phyloP scores from a whole-genome alignment of 2,797 vertebrate genomes.

The Mionectes olivaceus region DNA sequence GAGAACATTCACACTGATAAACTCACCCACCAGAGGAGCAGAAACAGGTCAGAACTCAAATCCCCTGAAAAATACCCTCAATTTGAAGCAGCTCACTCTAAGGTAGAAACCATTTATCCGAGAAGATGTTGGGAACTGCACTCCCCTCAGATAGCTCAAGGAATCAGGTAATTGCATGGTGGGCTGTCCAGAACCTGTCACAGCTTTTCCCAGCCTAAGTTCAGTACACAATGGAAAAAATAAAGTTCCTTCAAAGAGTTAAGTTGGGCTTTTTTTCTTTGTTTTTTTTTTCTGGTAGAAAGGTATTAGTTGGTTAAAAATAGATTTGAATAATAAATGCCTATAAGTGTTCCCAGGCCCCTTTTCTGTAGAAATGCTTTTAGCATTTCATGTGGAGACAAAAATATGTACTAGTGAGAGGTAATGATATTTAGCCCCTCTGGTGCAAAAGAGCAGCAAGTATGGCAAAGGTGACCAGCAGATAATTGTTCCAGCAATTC shows the following conservation, averaged over 20 bases:
- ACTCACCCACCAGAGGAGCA: neutral
- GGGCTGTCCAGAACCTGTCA: neutral
- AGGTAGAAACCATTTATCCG: neutral
- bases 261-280: neutral
- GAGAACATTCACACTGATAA: neutral
- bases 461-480: neutral
- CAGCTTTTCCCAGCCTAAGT: neutral
- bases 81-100: neutral
- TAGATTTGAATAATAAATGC: conserved; percentile 33
- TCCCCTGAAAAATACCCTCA: neutral
- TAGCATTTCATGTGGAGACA: conserved; percentile 14
- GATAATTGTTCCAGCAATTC: neutral
- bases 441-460: neutral
- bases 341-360: conserved; percentile 31
- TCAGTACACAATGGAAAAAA: neutral
- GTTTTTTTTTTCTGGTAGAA: neutral
- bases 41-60: neutral
- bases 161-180: neutral
- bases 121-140: neutral
- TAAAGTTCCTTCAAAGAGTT: neutral
- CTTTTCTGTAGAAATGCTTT: neutral
- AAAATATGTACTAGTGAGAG: neutral
- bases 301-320: conserved; percentile 54
- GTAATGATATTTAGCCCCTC: conserved; percentile 4
- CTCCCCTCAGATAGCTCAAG: neutral